Conservation (phyloP, 1,140 invertebrate species). For the Dufourea novaeangliae region DNA sequence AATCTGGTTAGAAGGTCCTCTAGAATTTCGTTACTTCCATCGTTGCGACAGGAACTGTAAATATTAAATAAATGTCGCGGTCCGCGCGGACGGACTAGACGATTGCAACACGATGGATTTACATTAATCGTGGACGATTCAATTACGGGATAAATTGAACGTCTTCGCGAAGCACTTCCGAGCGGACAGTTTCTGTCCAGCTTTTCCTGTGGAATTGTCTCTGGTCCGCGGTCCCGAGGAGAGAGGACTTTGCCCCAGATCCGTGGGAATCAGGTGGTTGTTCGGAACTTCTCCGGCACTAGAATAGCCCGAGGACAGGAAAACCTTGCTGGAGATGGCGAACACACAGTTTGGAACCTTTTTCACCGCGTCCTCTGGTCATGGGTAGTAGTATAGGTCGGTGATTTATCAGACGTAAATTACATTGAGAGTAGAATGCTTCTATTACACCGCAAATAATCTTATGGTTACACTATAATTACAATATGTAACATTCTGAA, state of each 20-base stretch:
- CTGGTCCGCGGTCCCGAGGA: constrained; percentile 16
- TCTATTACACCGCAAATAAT: too few relatives aligned
- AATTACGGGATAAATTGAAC: background rate
- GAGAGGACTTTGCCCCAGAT: constrained; percentile 35
- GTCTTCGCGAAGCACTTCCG: background rate
- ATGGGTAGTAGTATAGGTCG: background rate
- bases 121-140: background rate
- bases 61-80: too few relatives aligned
- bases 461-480: too few relatives aligned
- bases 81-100: too few relatives aligned
- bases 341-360: constrained; percentile 32
- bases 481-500: too few relatives aligned
- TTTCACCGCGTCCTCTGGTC: background rate
- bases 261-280: constrained; percentile 59
- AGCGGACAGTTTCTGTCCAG: background rate
- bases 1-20: too few relatives aligned
- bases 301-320: constrained; percentile 21
- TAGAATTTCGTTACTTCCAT: too few relatives aligned
- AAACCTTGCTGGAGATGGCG: constrained; percentile 27
- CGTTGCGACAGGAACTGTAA: too few relatives aligned
- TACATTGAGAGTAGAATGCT: too few relatives aligned
- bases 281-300: constrained; percentile 32
- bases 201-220: background rate
- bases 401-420: background rate
- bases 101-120: background rate